Percentiles rank a stretch among this genome's conserved stretches.
phyloP scores from a whole-genome alignment of 2,888 invertebrate species.

The Plusia festucae region DNA sequence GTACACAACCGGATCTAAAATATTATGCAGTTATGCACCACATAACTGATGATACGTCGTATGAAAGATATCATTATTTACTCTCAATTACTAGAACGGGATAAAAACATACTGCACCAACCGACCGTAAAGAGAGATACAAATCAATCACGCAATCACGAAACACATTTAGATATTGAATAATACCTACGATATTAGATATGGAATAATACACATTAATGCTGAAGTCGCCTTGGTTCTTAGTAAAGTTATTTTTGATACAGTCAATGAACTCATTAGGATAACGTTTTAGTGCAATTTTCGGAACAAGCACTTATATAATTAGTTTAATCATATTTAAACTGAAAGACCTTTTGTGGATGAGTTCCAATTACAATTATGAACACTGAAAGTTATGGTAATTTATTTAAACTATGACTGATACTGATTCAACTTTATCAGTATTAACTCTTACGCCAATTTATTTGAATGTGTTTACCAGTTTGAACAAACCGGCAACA shows the following conservation, averaged over 20 bases:
- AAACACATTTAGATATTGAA: conserved; percentile 46
- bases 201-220: conserved; percentile 27
- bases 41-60: conserved; percentile 36
- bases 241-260: background rate
- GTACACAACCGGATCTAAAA: conserved; percentile 48
- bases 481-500: no score
- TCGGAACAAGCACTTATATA: background rate
- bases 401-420: background rate
- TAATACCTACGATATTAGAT: conserved; percentile 33
- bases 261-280: background rate
- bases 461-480: no score
- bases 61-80: conserved; percentile 53
- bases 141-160: conserved; percentile 54
- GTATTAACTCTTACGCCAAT: no score
- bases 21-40: conserved; percentile 52
- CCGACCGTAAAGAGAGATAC: conserved; percentile 60
- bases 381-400: background rate
- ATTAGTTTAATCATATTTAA: no score
- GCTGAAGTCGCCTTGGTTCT: conserved; percentile 11
- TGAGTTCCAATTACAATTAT: background rate
- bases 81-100: conserved; percentile 56
- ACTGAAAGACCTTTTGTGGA: background rate
- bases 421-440: no score
- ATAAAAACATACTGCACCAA: conserved; percentile 54
- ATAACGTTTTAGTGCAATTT: background rate